phyloP scores from a whole-genome alignment of 2,888 invertebrate species.

The Oscheius onirici region DNA sequence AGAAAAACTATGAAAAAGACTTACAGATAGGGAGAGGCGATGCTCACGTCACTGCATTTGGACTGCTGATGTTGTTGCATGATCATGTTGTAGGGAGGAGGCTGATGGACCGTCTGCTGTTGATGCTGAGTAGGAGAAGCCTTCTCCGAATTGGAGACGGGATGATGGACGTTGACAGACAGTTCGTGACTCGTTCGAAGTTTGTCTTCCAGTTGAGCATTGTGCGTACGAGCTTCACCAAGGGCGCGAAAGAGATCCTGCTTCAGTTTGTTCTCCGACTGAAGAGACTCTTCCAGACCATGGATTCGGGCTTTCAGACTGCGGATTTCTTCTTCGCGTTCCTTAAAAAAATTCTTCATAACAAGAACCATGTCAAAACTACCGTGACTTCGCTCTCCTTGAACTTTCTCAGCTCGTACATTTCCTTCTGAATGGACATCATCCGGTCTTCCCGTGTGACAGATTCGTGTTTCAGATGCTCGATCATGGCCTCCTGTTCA shows the following conservation, averaged over 20 bases:
- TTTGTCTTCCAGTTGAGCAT: conserved; percentile 39
- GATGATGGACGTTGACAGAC: conserved; percentile 27
- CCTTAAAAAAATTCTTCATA: conserved; percentile 36
- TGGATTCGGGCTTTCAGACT: conserved; percentile 86
- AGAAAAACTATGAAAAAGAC: background rate
- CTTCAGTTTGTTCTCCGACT: conserved; percentile 95
- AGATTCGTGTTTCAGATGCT: conserved; percentile 47
- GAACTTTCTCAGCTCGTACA: conserved; percentile 76
- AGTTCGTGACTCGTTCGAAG: conserved; percentile 24
- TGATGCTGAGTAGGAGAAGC: conserved; percentile 44
- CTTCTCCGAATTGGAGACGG: conserved; percentile 40
- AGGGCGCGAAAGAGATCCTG: conserved; percentile 87
- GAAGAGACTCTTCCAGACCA: conserved; percentile 90
- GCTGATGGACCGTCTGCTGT: conserved; percentile 25
- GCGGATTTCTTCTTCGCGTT: conserved; percentile 48
- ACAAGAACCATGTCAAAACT: background rate
- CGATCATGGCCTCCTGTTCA: conserved; percentile 51
- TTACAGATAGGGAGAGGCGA: conserved; percentile 32
- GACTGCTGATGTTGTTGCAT: conserved; percentile 32
- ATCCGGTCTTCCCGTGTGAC: conserved; percentile 77
- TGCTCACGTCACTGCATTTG: conserved; percentile 15
- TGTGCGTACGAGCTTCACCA: conserved; percentile 47
- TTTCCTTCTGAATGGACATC: conserved; percentile 77
- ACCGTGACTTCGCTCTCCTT: conserved; percentile 71
- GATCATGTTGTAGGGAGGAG: conserved; percentile 45